Evolutionary conservation across 2,113 vertebrate species (phyloP).

Genomic region (Sturnus vulgaris): DNA sequence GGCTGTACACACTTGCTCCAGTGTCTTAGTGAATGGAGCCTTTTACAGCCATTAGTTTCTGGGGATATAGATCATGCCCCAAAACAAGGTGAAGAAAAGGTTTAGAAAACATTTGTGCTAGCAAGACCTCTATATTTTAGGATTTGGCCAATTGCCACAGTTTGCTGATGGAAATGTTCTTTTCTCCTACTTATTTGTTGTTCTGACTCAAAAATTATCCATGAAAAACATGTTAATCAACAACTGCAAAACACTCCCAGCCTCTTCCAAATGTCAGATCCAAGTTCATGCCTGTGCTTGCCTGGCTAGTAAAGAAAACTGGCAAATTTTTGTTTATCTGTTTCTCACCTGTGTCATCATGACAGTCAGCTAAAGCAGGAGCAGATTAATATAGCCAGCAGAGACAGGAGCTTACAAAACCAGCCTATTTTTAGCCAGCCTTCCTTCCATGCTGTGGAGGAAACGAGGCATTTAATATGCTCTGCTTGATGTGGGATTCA

Average conservation of each 20-base stretch:
- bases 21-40: background rate
- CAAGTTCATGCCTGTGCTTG: background rate
- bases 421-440: constrained; percentile 50
- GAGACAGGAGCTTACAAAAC: constrained; percentile 40
- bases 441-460: background rate
- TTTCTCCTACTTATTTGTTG: background rate
- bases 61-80: background rate
- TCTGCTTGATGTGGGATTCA: constrained; percentile 25
- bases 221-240: background rate
- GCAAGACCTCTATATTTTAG: background rate
- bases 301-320: constrained; percentile 2
- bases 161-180: background rate
- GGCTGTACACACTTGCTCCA: background rate
- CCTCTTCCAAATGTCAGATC: background rate
- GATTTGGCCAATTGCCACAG: background rate
- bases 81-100: background rate
- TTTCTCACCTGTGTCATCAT: constrained; percentile 43
- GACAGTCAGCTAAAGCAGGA: background rate
- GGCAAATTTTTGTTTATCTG: constrained; percentile 14
- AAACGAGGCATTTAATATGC: background rate
- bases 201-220: background rate
- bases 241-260: background rate
- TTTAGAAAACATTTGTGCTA: background rate
- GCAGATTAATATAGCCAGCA: background rate
- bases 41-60: background rate